Evolutionary conservation across 2,888 invertebrate genomes (phyloP), one percentile per base, ranked within the genome.

Genomic region (Hyppa rectilinea): DNA sequence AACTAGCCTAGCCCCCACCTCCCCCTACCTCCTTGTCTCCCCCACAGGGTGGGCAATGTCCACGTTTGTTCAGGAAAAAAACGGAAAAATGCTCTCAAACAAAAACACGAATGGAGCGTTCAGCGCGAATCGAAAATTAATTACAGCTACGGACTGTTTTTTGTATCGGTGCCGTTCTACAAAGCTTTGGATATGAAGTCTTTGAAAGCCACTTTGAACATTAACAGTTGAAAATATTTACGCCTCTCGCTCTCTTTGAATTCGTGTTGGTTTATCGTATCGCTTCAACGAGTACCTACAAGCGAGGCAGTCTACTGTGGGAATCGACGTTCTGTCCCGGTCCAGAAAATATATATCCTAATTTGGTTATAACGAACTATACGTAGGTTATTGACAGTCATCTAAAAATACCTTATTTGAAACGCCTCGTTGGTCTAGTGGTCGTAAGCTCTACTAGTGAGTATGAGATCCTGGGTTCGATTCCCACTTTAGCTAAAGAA

Each of bases 91-190:
- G 84, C 86, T 85, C 81, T 86, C 88, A 88, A 92, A 93, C 89
- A 93, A 93, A 93, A 93, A 91, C 86, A 91, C 86, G 88, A 89
- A 85, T 87, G 85, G 87, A 88, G 84, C 90, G 90, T 89, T 90
- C 91, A 90, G 89, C 88, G 91, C 88, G 92, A 92, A 93, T 93
- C 90, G 92, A 92, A 94, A 93, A 93, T 94, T 94, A 94, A 95
- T 94, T 94, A 93, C 90, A 88, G 90, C 88, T 89, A 88, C 85
- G 85, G 87, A 91, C 87, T 86, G 87, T 89, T 89, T 88, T 89
- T 87, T 90, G 87, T 88, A 87, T 84, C 75, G 71, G 82, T 76
- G 78, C 82, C 52, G 68, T 40, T 68, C 38, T 61, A 75, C 67
- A 78, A 70, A 72, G 78, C 53, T 68, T 66, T 67, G 63, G 40